Conservation (phyloP, 1,140 invertebrate genomes). For the Nautilus pompilius region DNA sequence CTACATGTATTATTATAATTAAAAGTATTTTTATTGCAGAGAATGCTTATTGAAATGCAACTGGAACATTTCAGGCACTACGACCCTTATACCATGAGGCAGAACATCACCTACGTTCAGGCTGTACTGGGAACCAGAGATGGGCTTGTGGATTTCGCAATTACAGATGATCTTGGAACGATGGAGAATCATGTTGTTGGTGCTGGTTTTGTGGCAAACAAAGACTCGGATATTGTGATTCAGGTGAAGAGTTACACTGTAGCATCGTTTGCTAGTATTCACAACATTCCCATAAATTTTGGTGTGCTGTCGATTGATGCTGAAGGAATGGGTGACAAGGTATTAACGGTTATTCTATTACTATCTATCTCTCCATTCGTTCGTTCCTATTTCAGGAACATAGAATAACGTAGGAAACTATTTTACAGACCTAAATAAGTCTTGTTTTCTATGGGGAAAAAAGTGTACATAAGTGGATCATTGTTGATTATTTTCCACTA, state of each 20-base stretch:
- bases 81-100: conserved; percentile 26
- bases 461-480: too few species aligned
- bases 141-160: conserved; percentile 22
- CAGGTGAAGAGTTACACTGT: conserved; percentile 34
- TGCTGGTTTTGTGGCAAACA: not conserved
- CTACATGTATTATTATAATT: not conserved
- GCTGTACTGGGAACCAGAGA: conserved; percentile 24
- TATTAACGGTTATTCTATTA: too few species aligned
- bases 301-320: conserved; percentile 45
- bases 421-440: too few species aligned
- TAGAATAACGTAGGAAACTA: too few species aligned
- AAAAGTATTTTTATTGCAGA: not conserved
- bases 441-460: too few species aligned
- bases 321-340: conserved; percentile 36
- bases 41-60: not conserved
- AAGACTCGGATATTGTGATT: conserved; percentile 7
- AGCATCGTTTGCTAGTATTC: conserved; percentile 24
- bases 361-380: too few species aligned
- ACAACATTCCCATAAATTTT: conserved; percentile 32
- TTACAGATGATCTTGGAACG: conserved; percentile 20
- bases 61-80: conserved; percentile 29
- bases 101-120: conserved; percentile 29
- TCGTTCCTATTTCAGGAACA: too few species aligned
- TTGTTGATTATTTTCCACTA: too few species aligned
- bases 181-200: conserved; percentile 31